Base-by-base conservation (phyloP, 30 jellyfish, hydroid and myxozoan genomes). In the Turritopsis dohrnii region DNA sequence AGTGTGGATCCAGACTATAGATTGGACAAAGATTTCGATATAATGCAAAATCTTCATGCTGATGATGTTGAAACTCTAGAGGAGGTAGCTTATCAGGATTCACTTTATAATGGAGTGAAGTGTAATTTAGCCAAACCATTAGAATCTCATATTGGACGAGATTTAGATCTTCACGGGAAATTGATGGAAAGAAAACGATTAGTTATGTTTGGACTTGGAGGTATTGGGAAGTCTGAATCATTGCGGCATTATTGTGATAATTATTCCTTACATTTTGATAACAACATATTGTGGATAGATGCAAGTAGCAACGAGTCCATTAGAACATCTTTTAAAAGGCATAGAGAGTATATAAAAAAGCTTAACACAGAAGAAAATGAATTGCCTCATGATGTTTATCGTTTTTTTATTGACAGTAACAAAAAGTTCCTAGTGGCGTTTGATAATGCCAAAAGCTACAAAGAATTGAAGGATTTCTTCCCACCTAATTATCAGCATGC, bases 131-230 rank as follows among this genome's bases (percentile, higher is more conserved):
- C 28, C 28, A 0, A 23, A 17, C 77, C 77, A 69, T 27, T 69
- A 27, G 30, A 17, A 7, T 69, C 77, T 21, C 77, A 69, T 27
- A 21, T 69, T 17, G 30, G 30, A 69, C 16, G 77, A n/a, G 77
- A 69, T n/a, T 7, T 69, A 23, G 22, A 69, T n/a, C 60, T 41
- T 5, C 60, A 41, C 60, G 13, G 13, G 60, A 41, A 41, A 41
- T 5, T 41, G 60, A 41, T 41, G 9, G 60, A 41, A 41, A 13
- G 60, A 5, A 41, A 41, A 41, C 60, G 60, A 41, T 41, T 41
- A 69, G 89, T 87, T 24, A 30, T 87, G n/a, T 71, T 83, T 1
- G 95, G 95, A 52, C 71, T 87, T 17, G 95, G 95, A 18, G 95
- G 95, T 21, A 87, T 87, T 18, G 95, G 95, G 7, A 87, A 87